phyloP scores from a whole-genome alignment of 2,113 vertebrate genomes.

The Hyperopisus bebe region DNA sequence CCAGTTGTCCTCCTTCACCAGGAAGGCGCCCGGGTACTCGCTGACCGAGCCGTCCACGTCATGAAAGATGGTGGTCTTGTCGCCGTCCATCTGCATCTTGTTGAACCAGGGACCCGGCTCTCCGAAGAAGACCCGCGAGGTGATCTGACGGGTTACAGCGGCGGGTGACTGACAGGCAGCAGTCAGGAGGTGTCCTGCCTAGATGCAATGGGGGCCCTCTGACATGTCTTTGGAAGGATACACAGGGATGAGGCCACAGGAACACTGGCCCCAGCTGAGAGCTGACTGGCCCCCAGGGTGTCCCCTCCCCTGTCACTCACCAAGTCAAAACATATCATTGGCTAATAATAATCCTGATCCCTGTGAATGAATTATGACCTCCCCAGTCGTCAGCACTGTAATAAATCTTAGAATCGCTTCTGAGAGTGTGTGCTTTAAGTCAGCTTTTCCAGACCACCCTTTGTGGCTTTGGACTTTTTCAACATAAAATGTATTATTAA shows the following conservation, averaged over 20 bases:
- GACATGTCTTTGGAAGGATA: background rate
- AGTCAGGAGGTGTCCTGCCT: background rate
- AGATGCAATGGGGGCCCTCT: background rate
- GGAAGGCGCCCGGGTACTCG: constrained; percentile 84
- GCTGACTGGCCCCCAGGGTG: background rate
- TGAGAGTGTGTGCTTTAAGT: background rate
- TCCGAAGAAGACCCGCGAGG: constrained; percentile 91
- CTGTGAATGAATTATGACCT: background rate
- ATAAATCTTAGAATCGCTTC: background rate
- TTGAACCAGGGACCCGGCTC: constrained; percentile 94
- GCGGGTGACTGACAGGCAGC: background rate
- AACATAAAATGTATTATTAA: background rate
- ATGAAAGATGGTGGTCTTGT: constrained; percentile 92
- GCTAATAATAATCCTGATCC: background rate
- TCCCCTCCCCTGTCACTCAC: background rate
- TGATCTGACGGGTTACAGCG: constrained; percentile 61
- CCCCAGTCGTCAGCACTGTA: background rate
- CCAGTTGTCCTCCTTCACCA: constrained; percentile 95
- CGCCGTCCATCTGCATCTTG: constrained; percentile 88
- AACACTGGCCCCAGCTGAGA: background rate
- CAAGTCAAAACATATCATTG: background rate
- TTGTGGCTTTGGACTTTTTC: background rate
- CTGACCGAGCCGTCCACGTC: constrained; percentile 89
- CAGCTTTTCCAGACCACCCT: background rate
- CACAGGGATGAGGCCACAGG: background rate